phyloP scores from a whole-genome alignment of 2,113 vertebrate species.

The Plotosus lineatus region DNA sequence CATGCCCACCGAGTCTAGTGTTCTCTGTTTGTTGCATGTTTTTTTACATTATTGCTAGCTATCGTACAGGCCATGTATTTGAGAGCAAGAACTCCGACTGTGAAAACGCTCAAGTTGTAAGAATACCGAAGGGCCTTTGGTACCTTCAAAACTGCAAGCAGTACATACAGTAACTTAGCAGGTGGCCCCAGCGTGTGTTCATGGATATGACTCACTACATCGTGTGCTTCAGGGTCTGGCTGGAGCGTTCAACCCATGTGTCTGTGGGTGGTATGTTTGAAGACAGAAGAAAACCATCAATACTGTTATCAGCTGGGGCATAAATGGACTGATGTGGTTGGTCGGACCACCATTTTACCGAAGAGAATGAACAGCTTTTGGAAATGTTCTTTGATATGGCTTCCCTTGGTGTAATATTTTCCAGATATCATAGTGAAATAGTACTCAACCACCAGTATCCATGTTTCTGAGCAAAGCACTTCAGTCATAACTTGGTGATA shows the following conservation, averaged over 20 bases:
- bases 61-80: background rate
- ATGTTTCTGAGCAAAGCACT: background rate
- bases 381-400: background rate
- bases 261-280: background rate
- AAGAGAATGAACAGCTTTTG: background rate
- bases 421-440: background rate
- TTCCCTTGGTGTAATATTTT: background rate
- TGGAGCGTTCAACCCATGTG: background rate
- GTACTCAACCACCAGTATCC: background rate
- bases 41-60: background rate
- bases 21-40: background rate
- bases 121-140: background rate
- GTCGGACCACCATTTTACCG: background rate
- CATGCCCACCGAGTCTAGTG: background rate
- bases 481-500: background rate
- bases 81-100: background rate
- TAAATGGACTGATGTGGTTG: background rate
- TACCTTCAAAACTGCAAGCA: background rate
- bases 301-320: background rate
- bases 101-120: background rate
- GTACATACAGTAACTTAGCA: background rate
- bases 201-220: background rate
- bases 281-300: background rate
- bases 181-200: background rate
- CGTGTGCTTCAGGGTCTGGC: background rate